A percentile compares a stretch with the other conserved stretches of the same genome.
Conservation (phyloP, 2,888 invertebrate genomes). For the Brachypalpus laphriformis region DNA sequence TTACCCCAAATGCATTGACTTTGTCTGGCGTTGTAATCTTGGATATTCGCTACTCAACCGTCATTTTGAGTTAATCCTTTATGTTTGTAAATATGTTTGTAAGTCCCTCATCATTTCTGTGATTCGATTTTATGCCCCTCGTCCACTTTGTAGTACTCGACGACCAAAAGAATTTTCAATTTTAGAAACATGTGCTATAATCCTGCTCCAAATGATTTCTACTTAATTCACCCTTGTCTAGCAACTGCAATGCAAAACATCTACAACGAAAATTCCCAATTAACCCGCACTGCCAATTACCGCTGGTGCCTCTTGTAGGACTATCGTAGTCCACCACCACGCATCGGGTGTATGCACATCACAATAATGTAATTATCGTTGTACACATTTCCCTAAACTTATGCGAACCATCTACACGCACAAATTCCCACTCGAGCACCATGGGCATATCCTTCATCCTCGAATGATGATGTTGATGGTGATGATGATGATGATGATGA, state of each 20-base stretch:
- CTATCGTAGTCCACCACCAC: constrained; percentile 18
- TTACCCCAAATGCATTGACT: too few species aligned
- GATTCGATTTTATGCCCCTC: neutral
- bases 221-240: constrained; percentile 59
- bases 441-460: constrained; percentile 57
- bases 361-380: constrained; percentile 74
- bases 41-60: neutral
- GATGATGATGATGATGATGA: constrained; percentile 9
- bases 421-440: constrained; percentile 61
- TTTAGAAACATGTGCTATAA: constrained; percentile 39
- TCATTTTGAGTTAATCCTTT: constrained; percentile 6
- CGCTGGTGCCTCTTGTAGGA: constrained; percentile 53
- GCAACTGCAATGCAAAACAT: constrained; percentile 71
- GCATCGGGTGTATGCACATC: constrained; percentile 50
- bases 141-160: neutral
- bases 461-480: constrained; percentile 27
- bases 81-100: neutral
- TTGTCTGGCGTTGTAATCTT: constrained; percentile 6
- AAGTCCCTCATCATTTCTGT: neutral
- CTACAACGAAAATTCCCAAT: constrained; percentile 68
- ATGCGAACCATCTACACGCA: constrained; percentile 67
- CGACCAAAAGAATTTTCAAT: constrained; percentile 62
- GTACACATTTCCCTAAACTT: constrained; percentile 73
- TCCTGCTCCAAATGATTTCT: constrained; percentile 24
- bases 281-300: constrained; percentile 73